phyloP scores from a whole-genome alignment of 2,113 vertebrate species.

The Sakesphorus luctuosus region DNA sequence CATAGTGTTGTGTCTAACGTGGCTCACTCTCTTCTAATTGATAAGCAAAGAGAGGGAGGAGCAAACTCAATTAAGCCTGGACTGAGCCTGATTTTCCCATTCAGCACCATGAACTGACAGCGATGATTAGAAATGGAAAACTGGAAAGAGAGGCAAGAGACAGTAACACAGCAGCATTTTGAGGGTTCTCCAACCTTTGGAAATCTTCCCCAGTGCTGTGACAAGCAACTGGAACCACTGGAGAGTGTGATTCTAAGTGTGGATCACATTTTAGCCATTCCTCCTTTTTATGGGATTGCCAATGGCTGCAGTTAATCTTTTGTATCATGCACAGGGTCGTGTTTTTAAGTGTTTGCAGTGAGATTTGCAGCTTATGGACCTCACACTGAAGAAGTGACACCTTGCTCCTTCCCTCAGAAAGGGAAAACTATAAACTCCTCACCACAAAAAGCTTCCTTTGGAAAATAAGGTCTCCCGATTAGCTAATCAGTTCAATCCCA shows the following conservation, averaged over 20 bases:
- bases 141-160: neutral
- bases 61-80: neutral
- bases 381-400: neutral
- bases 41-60: neutral
- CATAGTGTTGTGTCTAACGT: neutral
- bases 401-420: neutral
- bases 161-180: neutral
- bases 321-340: rapidly evolving
- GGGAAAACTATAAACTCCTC: neutral
- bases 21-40: neutral
- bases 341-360: neutral
- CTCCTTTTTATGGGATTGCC: neutral
- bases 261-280: neutral
- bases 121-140: neutral
- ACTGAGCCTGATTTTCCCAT: neutral
- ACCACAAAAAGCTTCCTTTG: neutral
- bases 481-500: neutral
- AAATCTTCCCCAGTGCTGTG: neutral
- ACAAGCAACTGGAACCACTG: neutral
- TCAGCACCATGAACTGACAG: neutral
- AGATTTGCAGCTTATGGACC: neutral
- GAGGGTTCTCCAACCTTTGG: neutral
- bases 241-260: neutral
- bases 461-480: neutral
- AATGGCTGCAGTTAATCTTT: neutral